These are phyloP conservation scores for Capreolus pygargus DNA, from an alignment of 2,113 vertebrate species.

Conservation along the genomic window DNA sequence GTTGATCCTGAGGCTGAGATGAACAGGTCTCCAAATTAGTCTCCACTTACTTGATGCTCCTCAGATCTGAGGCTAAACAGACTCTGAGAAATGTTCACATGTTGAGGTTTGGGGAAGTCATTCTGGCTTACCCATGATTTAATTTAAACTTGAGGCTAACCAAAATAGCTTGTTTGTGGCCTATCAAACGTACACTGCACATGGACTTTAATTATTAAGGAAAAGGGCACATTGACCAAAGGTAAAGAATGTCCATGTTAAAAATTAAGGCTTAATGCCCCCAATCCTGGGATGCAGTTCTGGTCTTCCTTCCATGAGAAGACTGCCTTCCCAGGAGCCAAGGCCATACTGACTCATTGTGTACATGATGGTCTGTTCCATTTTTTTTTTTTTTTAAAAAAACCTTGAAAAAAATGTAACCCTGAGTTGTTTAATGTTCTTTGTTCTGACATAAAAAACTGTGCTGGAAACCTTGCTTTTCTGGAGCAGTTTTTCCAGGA, in stretches of 20 bases:
- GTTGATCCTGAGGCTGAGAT: neutral
- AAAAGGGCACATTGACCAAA: neutral
- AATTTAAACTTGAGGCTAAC: neutral
- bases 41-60: neutral
- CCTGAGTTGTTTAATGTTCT: neutral
- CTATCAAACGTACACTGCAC: neutral
- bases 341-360: neutral
- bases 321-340: neutral
- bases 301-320: neutral
- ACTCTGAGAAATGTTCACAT: neutral
- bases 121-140: neutral
- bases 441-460: neutral
- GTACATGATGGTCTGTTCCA: neutral
- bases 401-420: neutral
- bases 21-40: neutral
- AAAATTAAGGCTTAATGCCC: neutral
- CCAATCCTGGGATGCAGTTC: no score
- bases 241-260: neutral
- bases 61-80: accelerated
- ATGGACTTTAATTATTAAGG: neutral
- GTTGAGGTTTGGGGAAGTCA: neutral
- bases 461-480: neutral
- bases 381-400: neutral
- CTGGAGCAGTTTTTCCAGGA: neutral
- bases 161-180: neutral